Evolutionary conservation across 1,140 invertebrate genomes (phyloP), one percentile per base, ranked within the genome.

Genomic region (Bombus sibiricus): DNA sequence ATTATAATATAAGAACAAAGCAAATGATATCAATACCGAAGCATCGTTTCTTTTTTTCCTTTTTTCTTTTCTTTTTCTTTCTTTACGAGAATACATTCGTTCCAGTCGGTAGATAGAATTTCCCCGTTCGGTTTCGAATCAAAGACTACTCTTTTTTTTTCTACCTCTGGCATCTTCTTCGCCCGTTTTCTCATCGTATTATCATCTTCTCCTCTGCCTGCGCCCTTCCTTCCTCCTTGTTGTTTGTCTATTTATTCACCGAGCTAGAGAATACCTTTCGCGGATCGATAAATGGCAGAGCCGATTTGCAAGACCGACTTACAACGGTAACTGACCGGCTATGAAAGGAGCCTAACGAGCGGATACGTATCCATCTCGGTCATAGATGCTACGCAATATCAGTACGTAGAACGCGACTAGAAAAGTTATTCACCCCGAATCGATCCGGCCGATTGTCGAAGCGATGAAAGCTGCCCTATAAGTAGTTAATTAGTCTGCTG

Each of bases 401-500:
- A 57, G 41, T 25, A 66, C 37, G 80, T 32, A 77, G 43, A 41
- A 34, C 75, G 41, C 59, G n/a, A 25, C 76, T 81, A 76, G 78
- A 81, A 79, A 88, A 81, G 84, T 88, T 85, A 85, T 89, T 86
- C 84, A 77, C 71, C 71, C 69, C 75, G 77, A 81, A 89, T 87
- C 82, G 89, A 86, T 81, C 84, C 34, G 89, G 18, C 28, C 64
- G 86, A 85, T 87, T 87, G 90, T 87, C 71, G 77, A 81, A 53
- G 32, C 68, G 37, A 76, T 87, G 83, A 91, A 89, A 86, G 87
- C 79, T 78, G 9, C 57, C 57, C 68, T 88, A 77, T 77, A 90
- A 90, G 87, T 89, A 90, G 66, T 83, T 89, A 90, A 91, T 90
- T 90, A 79, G 80, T 74, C 79, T 53, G 62, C 83, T 84, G n/a